Conservation (phyloP, 64 coral and sea anemone genomes). For the Trachythela sp. region DNA sequence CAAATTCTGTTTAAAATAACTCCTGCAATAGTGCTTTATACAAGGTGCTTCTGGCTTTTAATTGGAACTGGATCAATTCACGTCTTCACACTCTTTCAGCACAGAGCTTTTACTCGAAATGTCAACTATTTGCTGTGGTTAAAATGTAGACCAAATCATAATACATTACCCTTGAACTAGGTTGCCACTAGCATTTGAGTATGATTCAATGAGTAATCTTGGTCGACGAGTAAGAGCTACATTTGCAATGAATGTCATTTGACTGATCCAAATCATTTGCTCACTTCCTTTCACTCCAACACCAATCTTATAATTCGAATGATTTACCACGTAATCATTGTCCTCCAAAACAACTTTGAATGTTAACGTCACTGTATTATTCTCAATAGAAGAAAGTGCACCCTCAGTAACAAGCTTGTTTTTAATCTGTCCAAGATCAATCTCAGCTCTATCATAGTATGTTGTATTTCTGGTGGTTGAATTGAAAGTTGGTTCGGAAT, state of each 20-base stretch:
- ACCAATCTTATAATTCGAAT: constrained; percentile 72
- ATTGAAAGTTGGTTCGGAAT: constrained; percentile 24
- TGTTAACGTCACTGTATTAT: constrained; percentile 59
- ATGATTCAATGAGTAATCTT: constrained; percentile 46
- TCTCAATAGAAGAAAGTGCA: neutral
- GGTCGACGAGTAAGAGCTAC: constrained; percentile 57
- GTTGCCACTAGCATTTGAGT: neutral
- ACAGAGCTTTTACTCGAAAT: no score
- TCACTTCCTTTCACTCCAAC: constrained; percentile 74
- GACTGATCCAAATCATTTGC: constrained; percentile 94
- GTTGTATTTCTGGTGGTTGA: constrained; percentile 62
- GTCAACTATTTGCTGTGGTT: neutral
- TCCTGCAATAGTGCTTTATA: no score
- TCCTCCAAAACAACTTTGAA: constrained; percentile 81
- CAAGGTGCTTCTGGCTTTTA: no score
- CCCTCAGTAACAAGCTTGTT: constrained; percentile 15
- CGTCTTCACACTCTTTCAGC: no score
- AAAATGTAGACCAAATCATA: neutral
- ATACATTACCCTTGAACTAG: constrained; percentile 41
- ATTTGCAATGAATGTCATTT: constrained; percentile 56
- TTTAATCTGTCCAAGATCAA: constrained; percentile 62
- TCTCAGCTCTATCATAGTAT: constrained; percentile 52
- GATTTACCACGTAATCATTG: constrained; percentile 67
- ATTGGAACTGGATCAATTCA: no score
- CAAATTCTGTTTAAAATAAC: no score